Base-by-base conservation (phyloP, 2,113 vertebrate genomes). In the Sinosuthora webbiana region DNA sequence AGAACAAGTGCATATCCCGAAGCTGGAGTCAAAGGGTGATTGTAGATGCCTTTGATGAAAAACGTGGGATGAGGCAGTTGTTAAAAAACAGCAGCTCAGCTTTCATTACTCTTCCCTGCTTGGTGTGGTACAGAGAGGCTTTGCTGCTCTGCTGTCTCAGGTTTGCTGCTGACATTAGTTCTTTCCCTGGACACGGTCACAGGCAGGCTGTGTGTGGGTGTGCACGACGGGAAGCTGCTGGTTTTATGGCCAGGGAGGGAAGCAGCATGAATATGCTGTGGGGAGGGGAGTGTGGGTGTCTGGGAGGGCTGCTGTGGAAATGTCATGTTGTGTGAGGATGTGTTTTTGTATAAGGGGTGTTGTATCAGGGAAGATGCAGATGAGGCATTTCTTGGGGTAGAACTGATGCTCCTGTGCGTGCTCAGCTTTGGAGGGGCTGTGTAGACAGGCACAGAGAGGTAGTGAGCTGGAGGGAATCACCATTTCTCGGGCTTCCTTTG, bases 1-100 rank as follows among this genome's bases (percentile, higher is more conserved):
- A 59, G 31, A 96, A 73, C 79, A 86, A 95, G 79, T 45, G 68
- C 59, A 35, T 81, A 59, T 78, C 78, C 88, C 21, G 20, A 57
- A 90, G 73, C 60, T 77, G 76, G 44, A 93, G 76, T 90, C 69
- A 71, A 57, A 87, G 83, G 57, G 62, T 53, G 71, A 49, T 10
- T 59, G 78, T 52, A 59, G 78, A 56, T 59, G 42, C 63, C n/a
- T 93, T 73, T 91, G 74, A 75, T 69, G 63, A 70, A 83, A 83
- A 89, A 41, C 18, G 13, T 52, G 69, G 83, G 44, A 79, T 64
- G 49, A 95, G 25, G 76, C 73, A 75, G 68, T 77, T 50, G 64
- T 76, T 86, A 89, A 78, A 88, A 59, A 90, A 2, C 55, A 89
- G 35, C 86, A 73, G 41, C 77, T 63, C 62, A 41, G 70, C 74